Evolutionary conservation across 2,113 vertebrate genomes (phyloP).

Genomic region (Pelodiscus sinensis): DNA sequence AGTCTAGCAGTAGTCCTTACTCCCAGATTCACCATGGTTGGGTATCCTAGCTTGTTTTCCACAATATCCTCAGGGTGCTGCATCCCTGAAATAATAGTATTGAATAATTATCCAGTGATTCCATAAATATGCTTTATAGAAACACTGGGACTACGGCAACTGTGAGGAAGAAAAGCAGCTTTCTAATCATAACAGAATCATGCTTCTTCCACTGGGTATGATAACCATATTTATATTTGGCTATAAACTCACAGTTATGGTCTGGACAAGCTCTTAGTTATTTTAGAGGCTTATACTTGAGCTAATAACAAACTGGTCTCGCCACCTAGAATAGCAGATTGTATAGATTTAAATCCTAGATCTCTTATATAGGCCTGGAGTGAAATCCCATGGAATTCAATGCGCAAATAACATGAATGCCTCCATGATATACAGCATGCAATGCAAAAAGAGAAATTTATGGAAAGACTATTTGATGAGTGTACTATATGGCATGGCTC

Average conservation of each 20-base stretch:
- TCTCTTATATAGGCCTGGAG: not conserved
- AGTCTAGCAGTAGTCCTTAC: not conserved
- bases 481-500: not conserved
- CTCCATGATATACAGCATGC: not conserved
- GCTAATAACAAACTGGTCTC: not conserved
- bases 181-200: not conserved
- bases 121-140: not conserved
- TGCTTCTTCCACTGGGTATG: not conserved
- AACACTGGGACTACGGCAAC: not conserved
- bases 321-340: not conserved
- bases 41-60: not conserved
- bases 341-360: not conserved
- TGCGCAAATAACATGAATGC: not conserved
- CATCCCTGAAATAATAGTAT: not conserved
- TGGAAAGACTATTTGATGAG: not conserved
- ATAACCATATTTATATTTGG: not conserved
- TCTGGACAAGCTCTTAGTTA: not conserved
- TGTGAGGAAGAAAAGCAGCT: not conserved
- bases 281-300: constrained; percentile 1
- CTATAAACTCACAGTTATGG: not conserved
- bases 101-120: not conserved
- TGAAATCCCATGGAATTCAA: constrained; percentile 1
- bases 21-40: not conserved
- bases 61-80: not conserved
- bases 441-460: not conserved